Base-by-base conservation (phyloP, 2,113 vertebrate genomes). In the Mustela nigripes region DNA sequence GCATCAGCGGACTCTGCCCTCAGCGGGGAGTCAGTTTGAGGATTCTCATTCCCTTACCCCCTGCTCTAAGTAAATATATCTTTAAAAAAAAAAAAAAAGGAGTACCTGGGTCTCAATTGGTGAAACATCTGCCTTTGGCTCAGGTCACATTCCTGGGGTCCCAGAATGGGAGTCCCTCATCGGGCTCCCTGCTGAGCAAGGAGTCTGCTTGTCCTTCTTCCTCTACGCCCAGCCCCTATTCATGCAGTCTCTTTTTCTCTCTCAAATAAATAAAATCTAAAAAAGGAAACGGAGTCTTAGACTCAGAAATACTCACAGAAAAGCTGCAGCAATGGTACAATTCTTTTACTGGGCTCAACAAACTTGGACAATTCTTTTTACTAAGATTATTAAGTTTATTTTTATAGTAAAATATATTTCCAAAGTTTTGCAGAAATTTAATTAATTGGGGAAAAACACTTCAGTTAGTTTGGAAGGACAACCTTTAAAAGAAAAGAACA, bases 351-450 rank as follows among this genome's bases (percentile, higher is more conserved):
- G 62, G 86, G 14, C 3, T 93, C n/a, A 92, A 85, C 21, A 78
- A 94, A 93, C 16, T 42, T 36, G 3, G 33, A 42, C 45, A 76
- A 82, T 19, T 42, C 31, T 67, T 79, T 91, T 74, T 79, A 91
- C n/a, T 97, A 84, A 89, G 24, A 53, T 18, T 73, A 62, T 67
- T 95, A 39, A 39, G 39, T 78, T 31, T 84, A 14, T 95, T 89
- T 92, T 84, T 74, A 92, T 21, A 76, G n/a, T 71, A 97, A 96
- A 93, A 87, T 53, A n/a, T 22, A 96, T 76, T 95, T 83, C 39
- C 76, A 85, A 94, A 94, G 12, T 81, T 96, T 86, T 97, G 12
- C 33, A 88, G 74, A 84, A 67, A 91, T 53, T 89, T 85, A 69
- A 62, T 71, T 63, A 92, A 89, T 6, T 89, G 28, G 48, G 58